Evolutionary conservation across 2,888 invertebrate species (phyloP).

Genomic region (Lydus trimaculatus): DNA sequence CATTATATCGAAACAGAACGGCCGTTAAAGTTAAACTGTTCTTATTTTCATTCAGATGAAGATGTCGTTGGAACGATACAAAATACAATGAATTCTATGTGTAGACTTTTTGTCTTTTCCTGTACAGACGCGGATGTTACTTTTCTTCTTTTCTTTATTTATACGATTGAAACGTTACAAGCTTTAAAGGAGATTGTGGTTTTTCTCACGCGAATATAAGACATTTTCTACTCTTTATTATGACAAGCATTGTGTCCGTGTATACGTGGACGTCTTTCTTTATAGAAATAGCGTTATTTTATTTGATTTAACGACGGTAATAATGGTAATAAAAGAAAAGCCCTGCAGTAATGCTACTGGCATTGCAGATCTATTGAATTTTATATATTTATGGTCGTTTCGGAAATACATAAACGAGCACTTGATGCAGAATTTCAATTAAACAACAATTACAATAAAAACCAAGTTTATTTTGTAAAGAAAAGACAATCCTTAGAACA

Average conservation of each 20-base stretch:
- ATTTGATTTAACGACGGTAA: neutral
- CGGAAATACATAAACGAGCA: neutral
- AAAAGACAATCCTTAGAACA: too few species aligned
- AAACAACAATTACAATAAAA: neutral
- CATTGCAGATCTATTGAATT: neutral
- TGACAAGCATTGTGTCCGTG: neutral
- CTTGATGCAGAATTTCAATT: neutral
- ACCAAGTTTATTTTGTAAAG: too few species aligned
- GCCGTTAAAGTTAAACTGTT: neutral
- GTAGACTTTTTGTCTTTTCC: neutral
- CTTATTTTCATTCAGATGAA: neutral
- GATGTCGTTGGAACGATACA: neutral
- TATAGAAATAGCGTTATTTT: neutral
- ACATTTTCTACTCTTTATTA: neutral
- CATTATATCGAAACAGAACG: constrained; percentile 7
- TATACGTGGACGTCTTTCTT: neutral
- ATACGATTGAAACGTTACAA: constrained; percentile 28
- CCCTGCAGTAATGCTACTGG: neutral
- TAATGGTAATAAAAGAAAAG: neutral
- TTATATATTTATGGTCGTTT: neutral
- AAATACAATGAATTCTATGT: neutral
- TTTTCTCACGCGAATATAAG: constrained; percentile 15
- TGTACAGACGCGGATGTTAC: neutral
- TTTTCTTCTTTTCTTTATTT: constrained; percentile 10
- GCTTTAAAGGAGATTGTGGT: constrained; percentile 28